Evolutionary conservation across 2,797 vertebrate species (phyloP), one percentile per base, ranked within the genome.

Genomic region (Phylloscopus collybita): DNA sequence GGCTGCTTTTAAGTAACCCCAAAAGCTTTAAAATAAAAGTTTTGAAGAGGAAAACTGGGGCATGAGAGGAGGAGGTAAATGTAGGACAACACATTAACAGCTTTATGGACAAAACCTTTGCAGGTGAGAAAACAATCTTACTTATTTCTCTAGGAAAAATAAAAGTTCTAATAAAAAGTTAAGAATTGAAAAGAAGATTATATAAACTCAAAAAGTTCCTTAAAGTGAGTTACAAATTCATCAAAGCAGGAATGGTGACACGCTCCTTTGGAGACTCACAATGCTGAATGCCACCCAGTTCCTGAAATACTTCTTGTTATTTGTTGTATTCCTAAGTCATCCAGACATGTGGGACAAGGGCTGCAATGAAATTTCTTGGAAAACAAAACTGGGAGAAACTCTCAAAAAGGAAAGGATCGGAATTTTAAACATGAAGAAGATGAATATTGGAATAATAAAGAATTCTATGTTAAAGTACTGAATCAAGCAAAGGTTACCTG

Each of bases 301-400:
- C 40, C 18, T 60, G 19, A 94, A 85, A 19, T 18, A 71, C 2
- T 29, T n/a, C 3, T 5, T 25, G 5, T 14, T 51, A 51, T 66
- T 80, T 67, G 51, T 20, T n/a, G 6, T 40, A 50, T 29, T 57
- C 59, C 47, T 0, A 0, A 54, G 49, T n/a, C 29, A 36, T 29
- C 25, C 7, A 13, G 32, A 40, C 25, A 59, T 0, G 1, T 0
- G 2, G 16, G 56, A 60, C 5, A 47, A 59, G 16, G 61, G 36
- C 18, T 20, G 7, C 38, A 76, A 40, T 11, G 13, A 76, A 57
- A 66, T n/a, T 9, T 47, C 34, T 82, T 60, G 16, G 44, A 76
- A 86, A 85, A 50, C 15, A 66, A 51, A 66, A 87, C 0, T 49
- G 16, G 10, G 16, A 89, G 27, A 23, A 85, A 56, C 15, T 19